Evolutionary conservation across 30 jellyfish, hydroid and myxozoan species (phyloP), one percentile per base, ranked within the genome.

Genomic region (Hydractinia symbiolongicarpus): DNA sequence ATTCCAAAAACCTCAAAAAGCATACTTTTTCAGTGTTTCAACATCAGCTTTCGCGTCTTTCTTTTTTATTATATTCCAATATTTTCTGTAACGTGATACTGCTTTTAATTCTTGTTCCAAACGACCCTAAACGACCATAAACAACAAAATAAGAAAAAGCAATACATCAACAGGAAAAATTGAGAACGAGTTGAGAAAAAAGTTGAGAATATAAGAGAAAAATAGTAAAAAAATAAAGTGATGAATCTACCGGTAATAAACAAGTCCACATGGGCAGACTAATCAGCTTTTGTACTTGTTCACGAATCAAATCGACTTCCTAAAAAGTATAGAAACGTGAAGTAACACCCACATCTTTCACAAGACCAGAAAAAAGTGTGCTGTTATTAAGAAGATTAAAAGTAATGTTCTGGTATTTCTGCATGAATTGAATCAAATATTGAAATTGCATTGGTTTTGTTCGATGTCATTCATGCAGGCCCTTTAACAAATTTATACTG

Each of bases 251-350:
- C 8, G 98, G 98, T 56, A 86, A 77, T 20, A 91, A 66, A 84
- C 95, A 91, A 4, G 88, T 70, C 98, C 98, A 91, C 50, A 86
- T 91, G 4, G 97, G 92, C 17, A 91, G 79, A 50, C 97, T 88
- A 50, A 91, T 75, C 50, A 91, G 86, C 71, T 91, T 87, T 67
- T 91, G 98, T 50, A 91, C 89, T 66, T 87, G 97, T 86, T 91
- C 96, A 53, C 98, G 79, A 69, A 91, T 87, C 40, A 91, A 75
- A 78, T 91, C 98, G 5, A 79, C 94, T 66, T 91, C 98, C 98
- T 91, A 79, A 53, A 17, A 51, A 19, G 16, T 54, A 53, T 20
- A 50, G 51, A 15, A 19, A n/a, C 67, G 54, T 19, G 4, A 49
- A 71, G 9, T 67, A 10, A 67, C 1, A 67, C 11, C n/a, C n/a